These are phyloP conservation scores for Rhizoglyphus robini DNA, from an alignment of 1,140 invertebrate species.

Conservation along the genomic window DNA sequence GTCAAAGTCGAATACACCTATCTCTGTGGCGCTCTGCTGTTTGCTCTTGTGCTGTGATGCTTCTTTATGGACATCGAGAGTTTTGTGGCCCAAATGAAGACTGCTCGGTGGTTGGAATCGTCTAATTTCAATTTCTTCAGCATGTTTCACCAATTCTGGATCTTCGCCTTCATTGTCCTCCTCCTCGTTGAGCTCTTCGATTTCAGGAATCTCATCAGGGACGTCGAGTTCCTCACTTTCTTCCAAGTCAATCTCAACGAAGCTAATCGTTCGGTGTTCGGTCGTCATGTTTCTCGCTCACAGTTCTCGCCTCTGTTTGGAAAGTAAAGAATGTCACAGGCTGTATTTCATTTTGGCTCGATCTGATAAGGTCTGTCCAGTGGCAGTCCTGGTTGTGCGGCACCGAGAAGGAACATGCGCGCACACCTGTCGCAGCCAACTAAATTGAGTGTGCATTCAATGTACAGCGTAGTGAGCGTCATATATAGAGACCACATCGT, in stretches of 20 bases:
- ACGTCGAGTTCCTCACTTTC: neutral
- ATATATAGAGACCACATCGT: too few species aligned
- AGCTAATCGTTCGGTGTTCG: neutral
- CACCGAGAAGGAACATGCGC: too few species aligned
- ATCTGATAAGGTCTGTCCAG: too few species aligned
- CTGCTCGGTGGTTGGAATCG: neutral
- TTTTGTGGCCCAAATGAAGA: neutral
- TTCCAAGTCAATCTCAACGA: neutral
- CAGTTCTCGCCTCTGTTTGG: too few species aligned
- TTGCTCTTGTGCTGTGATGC: neutral
- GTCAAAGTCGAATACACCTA: slow-evolving; percentile 11
- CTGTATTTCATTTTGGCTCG: too few species aligned
- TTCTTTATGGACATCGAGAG: neutral
- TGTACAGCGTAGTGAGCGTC: too few species aligned
- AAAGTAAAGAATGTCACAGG: too few species aligned
- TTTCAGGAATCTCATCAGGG: neutral
- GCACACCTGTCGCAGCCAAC: too few species aligned
- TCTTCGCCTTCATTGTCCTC: slow-evolving; percentile 5
- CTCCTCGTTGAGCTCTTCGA: neutral
- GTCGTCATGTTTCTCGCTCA: neutral
- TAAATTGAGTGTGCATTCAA: too few species aligned
- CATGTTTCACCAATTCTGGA: neutral
- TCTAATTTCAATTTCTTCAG: neutral
- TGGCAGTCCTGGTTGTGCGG: too few species aligned
- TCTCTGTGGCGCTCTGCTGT: neutral